Evolutionary conservation across 92 coral and sea anemone genomes (phyloP), one percentile per base, ranked within the genome.

Genomic region (Heliopora coerulea): DNA sequence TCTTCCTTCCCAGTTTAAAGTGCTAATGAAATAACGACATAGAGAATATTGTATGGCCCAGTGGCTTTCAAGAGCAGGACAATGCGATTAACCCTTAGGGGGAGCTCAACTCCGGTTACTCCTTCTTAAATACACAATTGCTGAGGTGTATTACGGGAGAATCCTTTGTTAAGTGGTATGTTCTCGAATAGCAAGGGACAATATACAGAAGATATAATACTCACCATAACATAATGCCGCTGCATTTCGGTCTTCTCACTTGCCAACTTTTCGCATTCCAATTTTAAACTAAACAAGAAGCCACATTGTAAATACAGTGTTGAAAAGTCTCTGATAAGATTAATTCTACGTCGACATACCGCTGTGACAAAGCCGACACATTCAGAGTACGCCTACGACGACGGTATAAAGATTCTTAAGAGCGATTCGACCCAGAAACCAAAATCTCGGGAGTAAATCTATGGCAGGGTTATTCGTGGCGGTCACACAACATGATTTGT

Each of bases 221-320:
- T 78, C 41, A 95, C 99, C 99, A 95, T 95, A 19, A 95, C 99
- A 62, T 95, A 95, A 67, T 95, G 99, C 33, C 99, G 81, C 42
- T 95, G 99, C 99, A 95, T 95, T 54, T 95, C 99, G 37, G 99
- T 95, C 75, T 95, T 95, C 74, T 95, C 99, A 79, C 93, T 91
- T 50, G 99, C 99, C 65, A 95, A 79, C 89, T 95, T 95, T 70
- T 95, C 99, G 73, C 99, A 95, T 82, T 95, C 99, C 82, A 95
- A 86, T 85, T 95, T 95, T 85, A 95, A 90, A 78, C 99, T 95
- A 84, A 83, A 90, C 88, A 91, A 87, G 82, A 89, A 85, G 84
- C 86, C 74, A 66, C 86, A 73, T 84, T 86, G 96, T 93, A 88
- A 95, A 95, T 95, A 95, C 83, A 84, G 95, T 95, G 91, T 87